Conservation (phyloP, 2,797 vertebrate genomes). For the Lagodon rhomboides region DNA sequence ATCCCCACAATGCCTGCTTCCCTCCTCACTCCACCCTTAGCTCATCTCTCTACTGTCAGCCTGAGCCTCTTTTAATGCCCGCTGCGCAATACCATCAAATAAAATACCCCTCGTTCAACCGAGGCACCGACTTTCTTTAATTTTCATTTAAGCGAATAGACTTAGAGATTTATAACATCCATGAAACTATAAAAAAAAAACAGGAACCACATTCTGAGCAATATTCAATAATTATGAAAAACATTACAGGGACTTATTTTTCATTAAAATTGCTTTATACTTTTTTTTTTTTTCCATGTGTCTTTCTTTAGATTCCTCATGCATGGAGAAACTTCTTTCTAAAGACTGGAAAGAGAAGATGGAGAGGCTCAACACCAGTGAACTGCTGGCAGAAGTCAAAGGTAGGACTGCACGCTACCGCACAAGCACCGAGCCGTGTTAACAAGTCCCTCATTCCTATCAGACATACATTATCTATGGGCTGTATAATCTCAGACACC, state of each 20-base stretch:
- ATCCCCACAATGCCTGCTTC: constrained; percentile 79
- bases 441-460: constrained; percentile 67
- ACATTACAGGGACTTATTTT: background rate
- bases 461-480: constrained; percentile 60
- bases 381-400: constrained; percentile 97
- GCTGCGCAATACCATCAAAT: constrained; percentile 54
- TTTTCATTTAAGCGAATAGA: constrained; percentile 41
- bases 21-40: constrained; percentile 58
- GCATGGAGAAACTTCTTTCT: constrained; percentile 96
- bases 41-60: constrained; percentile 66
- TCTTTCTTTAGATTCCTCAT: constrained; percentile 89
- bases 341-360: constrained; percentile 99
- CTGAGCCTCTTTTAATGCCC: constrained; percentile 70
- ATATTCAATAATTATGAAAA: background rate
- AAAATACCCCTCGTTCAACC: constrained; percentile 49
- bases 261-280: background rate
- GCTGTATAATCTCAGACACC: constrained; percentile 71
- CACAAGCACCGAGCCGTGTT: constrained; percentile 36
- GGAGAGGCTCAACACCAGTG: constrained; percentile 95
- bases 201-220: background rate
- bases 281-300: background rate
- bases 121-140: constrained; percentile 32
- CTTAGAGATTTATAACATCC: constrained; percentile 17
- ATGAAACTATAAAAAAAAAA: constrained; percentile 21
- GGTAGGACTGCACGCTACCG: constrained; percentile 80